These are phyloP conservation scores for Brachyalestes nurse DNA, from an alignment of 2,797 vertebrate species.

Conservation along the genomic window DNA sequence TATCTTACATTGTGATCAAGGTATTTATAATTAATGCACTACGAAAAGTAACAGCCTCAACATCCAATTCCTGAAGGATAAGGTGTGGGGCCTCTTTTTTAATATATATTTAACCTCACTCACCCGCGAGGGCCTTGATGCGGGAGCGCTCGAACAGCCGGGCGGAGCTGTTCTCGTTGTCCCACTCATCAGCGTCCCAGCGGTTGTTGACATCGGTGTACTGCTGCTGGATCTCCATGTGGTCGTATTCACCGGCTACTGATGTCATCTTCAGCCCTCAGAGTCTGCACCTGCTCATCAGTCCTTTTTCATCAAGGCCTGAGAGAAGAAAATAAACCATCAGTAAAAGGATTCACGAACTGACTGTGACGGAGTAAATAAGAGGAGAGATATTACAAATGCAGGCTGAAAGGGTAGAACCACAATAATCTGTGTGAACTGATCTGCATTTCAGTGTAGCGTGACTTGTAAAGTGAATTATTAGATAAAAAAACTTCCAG, in stretches of 20 bases:
- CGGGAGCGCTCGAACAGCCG: constrained; percentile 94
- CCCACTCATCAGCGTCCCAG: constrained; percentile 96
- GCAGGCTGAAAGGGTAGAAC: no score
- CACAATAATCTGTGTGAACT: no score
- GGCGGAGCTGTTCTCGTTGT: constrained; percentile 97
- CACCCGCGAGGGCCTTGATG: constrained; percentile 96
- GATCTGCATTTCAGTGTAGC: no score
- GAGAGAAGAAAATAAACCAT: constrained; percentile 11
- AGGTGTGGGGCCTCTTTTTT: neutral
- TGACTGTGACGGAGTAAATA: no score
- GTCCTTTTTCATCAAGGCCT: constrained; percentile 79
- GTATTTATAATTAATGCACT: no score
- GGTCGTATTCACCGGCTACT: constrained; percentile 91
- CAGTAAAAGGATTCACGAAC: neutral
- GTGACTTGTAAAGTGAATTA: no score
- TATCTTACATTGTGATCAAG: no score
- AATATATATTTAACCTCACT: constrained; percentile 32
- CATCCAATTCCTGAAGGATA: neutral
- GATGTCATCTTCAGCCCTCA: constrained; percentile 87
- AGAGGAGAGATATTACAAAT: no score
- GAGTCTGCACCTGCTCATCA: constrained; percentile 79
- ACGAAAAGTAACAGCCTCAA: neutral
- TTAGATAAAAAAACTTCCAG: no score
- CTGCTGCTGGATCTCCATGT: constrained; percentile 97
- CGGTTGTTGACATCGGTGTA: constrained; percentile 97